phyloP scores from a whole-genome alignment of 2,113 vertebrate genomes.

The Genyomyrus donnyi region DNA sequence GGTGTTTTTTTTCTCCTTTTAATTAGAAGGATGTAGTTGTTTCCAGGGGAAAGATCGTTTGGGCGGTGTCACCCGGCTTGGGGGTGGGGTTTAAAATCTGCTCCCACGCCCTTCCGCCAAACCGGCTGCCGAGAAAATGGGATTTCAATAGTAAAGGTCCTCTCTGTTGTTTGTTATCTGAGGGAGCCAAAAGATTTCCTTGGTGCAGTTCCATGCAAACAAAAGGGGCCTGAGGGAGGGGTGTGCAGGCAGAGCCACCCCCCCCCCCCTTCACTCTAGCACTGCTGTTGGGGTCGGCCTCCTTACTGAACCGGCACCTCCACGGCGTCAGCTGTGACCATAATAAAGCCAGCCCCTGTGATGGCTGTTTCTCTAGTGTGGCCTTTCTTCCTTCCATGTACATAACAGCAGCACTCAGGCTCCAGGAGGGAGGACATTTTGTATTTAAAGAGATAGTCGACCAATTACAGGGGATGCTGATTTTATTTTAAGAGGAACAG shows the following conservation, averaged over 20 bases:
- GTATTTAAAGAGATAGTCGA: not conserved
- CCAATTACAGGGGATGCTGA: not conserved
- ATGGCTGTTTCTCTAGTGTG: not conserved
- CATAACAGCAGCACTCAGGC: not conserved
- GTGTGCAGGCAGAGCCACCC: not conserved
- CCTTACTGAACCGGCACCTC: not conserved
- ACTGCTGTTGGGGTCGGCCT: not conserved
- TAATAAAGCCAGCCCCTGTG: not conserved
- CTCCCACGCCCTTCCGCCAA: not conserved
- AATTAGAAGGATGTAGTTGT: not conserved
- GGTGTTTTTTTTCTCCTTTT: not conserved
- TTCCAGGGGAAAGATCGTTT: not conserved
- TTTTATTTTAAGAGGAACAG: not conserved
- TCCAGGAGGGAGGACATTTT: not conserved
- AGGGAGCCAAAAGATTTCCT: not conserved
- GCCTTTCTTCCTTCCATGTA: not conserved
- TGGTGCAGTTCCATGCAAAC: not conserved
- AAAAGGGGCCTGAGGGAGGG: not conserved
- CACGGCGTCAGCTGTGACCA: not conserved
- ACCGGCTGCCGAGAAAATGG: not conserved
- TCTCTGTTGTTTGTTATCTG: not conserved
- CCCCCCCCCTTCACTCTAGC: not conserved
- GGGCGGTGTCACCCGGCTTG: too few relatives aligned
- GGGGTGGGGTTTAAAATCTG: not conserved
- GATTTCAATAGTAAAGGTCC: slow-evolving; percentile 14